phyloP scores from a whole-genome alignment of 2,113 vertebrate genomes.

The Colossoma macropomum region DNA sequence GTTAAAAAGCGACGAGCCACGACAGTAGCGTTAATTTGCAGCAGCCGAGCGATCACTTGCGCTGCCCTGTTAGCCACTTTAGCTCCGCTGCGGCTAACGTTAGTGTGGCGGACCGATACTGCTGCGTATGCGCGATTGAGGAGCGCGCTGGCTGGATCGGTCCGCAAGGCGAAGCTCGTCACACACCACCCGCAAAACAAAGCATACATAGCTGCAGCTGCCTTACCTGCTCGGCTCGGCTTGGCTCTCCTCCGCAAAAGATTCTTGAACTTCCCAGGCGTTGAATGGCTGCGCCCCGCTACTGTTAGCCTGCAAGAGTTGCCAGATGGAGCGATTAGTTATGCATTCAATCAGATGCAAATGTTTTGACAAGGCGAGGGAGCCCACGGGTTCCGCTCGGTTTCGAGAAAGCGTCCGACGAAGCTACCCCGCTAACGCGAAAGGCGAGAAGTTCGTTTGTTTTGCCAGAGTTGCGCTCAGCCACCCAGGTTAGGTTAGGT shows the following conservation, averaged over 20 bases:
- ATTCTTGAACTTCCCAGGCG: conserved; percentile 16
- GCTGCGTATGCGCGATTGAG: conserved; percentile 9
- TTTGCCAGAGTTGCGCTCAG: conserved; percentile 24
- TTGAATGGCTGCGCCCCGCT: conserved; percentile 10
- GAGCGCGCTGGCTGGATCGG: not conserved
- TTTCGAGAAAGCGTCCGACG: not conserved
- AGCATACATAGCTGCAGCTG: not conserved
- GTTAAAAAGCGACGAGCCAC: too few species aligned
- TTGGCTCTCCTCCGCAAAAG: conserved; percentile 5
- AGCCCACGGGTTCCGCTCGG: not conserved
- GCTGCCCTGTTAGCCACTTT: not conserved
- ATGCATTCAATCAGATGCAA: conserved; percentile 54
- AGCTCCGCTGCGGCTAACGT: not conserved
- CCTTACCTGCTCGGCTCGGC: conserved; percentile 38
- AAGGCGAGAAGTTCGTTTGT: conserved; percentile 19
- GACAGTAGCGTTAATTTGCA: not conserved
- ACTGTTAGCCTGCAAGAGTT: conserved; percentile 27
- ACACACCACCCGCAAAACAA: not conserved
- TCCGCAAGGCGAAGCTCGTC: conserved; percentile 4
- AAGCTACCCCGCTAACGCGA: not conserved
- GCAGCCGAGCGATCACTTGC: not conserved
- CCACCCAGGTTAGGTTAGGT: too few species aligned
- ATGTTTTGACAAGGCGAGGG: conserved; percentile 37
- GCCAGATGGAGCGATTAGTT: conserved; percentile 46
- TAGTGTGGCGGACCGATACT: not conserved